Conservation (phyloP, 2,888 invertebrate genomes). For the Acrobasis consociella region DNA sequence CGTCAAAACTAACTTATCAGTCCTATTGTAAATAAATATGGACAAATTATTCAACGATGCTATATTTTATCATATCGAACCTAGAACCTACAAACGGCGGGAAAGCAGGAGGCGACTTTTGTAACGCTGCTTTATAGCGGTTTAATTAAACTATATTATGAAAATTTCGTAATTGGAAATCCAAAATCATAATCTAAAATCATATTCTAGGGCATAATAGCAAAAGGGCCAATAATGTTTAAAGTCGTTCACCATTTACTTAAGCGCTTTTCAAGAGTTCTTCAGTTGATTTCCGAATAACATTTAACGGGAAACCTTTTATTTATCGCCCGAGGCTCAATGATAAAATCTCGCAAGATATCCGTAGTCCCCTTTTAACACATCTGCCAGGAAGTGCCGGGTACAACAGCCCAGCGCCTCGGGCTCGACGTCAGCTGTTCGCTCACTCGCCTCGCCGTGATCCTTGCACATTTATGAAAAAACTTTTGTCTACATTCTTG, state of each 20-base stretch:
- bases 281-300: neutral
- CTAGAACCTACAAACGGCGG: too few relatives aligned
- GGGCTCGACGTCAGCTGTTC: conserved; percentile 76
- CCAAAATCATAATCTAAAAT: too few relatives aligned
- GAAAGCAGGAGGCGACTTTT: too few relatives aligned
- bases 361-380: conserved; percentile 72
- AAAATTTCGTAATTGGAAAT: too few relatives aligned
- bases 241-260: conserved; percentile 2
- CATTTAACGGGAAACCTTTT: conserved; percentile 45
- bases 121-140: too few relatives aligned
- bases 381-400: conserved; percentile 72
- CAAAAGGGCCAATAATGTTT: neutral
- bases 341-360: conserved; percentile 70
- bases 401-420: conserved; percentile 58
- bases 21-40: too few relatives aligned
- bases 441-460: conserved; percentile 49
- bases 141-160: too few relatives aligned
- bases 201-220: neutral
- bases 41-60: too few relatives aligned
- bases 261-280: neutral
- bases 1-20: neutral
- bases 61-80: too few relatives aligned
- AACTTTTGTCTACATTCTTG: conserved; percentile 72
- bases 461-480: conserved; percentile 79
- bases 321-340: conserved; percentile 62